These are phyloP conservation scores for Peromyscus leucopus DNA, from an alignment of 2,113 vertebrate species.

Conservation along the genomic window DNA sequence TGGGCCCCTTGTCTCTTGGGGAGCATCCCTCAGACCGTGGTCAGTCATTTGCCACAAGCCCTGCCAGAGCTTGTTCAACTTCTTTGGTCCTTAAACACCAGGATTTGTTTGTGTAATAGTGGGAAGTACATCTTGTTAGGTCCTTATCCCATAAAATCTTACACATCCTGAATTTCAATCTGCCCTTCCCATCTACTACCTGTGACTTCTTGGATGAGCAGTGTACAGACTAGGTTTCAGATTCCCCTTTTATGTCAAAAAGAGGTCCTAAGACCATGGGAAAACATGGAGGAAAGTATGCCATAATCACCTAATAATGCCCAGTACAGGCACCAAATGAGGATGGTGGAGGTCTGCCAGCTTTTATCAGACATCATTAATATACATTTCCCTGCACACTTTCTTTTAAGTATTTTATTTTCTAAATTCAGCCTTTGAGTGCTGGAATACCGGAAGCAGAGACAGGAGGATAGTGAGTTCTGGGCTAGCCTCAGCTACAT, in stretches of 20 bases:
- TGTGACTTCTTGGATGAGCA: slow-evolving; percentile 3
- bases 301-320: neutral
- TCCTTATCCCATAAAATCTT: slow-evolving; percentile 23
- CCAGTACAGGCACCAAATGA: neutral
- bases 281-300: neutral
- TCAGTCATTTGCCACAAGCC: neutral
- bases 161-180: neutral
- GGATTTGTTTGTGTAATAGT: neutral
- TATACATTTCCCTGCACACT: neutral
- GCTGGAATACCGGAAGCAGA: no score
- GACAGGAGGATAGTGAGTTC: neutral
- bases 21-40: neutral
- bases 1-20: neutral
- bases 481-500: neutral
- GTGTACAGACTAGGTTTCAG: neutral
- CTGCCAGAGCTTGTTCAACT: neutral
- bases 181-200: neutral
- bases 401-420: slow-evolving; percentile 32
- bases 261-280: neutral
- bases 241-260: neutral
- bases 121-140: neutral
- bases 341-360: neutral
- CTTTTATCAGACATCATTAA: neutral
- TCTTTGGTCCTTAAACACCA: neutral
- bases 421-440: neutral